Evolutionary conservation across 2,888 invertebrate species (phyloP).

Genomic region (Cryptops parisi): DNA sequence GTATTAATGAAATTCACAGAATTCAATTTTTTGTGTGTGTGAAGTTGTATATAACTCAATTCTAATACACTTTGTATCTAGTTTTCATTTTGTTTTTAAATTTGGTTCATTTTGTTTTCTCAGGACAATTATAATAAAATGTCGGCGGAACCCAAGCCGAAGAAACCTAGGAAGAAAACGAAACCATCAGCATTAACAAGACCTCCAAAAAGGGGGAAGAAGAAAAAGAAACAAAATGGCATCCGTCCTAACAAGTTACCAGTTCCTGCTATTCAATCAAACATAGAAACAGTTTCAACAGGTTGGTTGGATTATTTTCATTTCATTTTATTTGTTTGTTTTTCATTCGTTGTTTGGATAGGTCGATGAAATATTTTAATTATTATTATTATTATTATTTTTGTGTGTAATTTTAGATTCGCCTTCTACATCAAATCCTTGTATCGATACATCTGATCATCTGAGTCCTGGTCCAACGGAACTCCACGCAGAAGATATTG

Average conservation of each 20-base stretch:
- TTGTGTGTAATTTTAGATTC: not conserved
- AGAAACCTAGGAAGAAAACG: conserved; percentile 40
- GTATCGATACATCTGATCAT: not conserved
- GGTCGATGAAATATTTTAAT: too few species aligned
- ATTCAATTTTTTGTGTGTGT: not conserved
- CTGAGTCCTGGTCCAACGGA: conserved; percentile 19
- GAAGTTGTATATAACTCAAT: not conserved
- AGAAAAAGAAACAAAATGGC: conserved; percentile 42
- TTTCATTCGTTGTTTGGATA: too few species aligned
- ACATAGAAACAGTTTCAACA: not conserved
- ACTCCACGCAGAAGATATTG: conserved; percentile 20
- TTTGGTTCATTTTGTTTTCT: conserved; percentile 15
- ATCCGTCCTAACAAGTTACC: conserved; percentile 30
- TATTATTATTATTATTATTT: not conserved
- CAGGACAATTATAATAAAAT: conserved; percentile 68
- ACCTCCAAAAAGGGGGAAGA: conserved; percentile 39
- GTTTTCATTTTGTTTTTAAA: not conserved
- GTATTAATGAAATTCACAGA: conserved; percentile 20
- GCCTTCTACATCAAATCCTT: not conserved
- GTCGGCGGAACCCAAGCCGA: conserved; percentile 59
- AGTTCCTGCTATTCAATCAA: conserved; percentile 17
- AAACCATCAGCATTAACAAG: conserved; percentile 33
- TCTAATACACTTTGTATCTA: not conserved
- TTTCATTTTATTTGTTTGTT: too few species aligned
- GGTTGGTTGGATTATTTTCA: too few species aligned